Base-by-base conservation (phyloP, 2,888 invertebrate species). In the Hedychridium roseum region DNA sequence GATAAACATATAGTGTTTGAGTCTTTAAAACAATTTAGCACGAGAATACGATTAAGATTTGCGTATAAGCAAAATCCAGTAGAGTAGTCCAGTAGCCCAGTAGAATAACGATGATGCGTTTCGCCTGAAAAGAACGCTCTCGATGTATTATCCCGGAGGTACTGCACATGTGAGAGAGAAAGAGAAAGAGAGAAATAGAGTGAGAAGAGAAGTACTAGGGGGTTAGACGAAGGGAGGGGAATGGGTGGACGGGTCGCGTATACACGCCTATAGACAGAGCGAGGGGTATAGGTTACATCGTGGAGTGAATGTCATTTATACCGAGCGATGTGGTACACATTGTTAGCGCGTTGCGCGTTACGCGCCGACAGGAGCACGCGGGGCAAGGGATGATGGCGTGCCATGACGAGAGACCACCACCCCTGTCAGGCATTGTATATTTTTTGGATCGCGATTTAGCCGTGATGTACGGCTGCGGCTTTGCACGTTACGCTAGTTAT, bases 381-480 rank as follows among this genome's bases (percentile, higher is more conserved):
- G 35, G 49, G 43, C 49, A 52, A n/a, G n/a, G n/a, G n/a, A n/a
- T n/a, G n/a, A n/a, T n/a, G n/a, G n/a, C n/a, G n/a, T 62, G 44
- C 48, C 62, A 61, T 63, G 68, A 64, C 61, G 60, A 57, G 60
- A 58, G 54, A n/a, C n/a, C 60, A 56, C 58, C 65, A 63, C 61
- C 64, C 66, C 68, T 73, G 72, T 74, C 74, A 68, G 69, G 58
- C 61, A 71, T 76, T 76, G 76, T 76, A 76, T 76, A 74, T 75
- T 76, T 76, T 77, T 77, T 76, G 74, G 75, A 75, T 76, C 74
- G 73, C 72, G 71, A 76, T 76, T 71, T 74, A 76, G 72, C 64
- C 65, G 70, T 76, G 76, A 76, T 76, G 71, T 74, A 74, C 68
- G 70, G 67, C 57, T 64, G 64, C 52, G 62, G 62, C 66, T 62